Base-by-base conservation (phyloP, 2,797 vertebrate genomes). In the Lindbergichthys nudifrons region DNA sequence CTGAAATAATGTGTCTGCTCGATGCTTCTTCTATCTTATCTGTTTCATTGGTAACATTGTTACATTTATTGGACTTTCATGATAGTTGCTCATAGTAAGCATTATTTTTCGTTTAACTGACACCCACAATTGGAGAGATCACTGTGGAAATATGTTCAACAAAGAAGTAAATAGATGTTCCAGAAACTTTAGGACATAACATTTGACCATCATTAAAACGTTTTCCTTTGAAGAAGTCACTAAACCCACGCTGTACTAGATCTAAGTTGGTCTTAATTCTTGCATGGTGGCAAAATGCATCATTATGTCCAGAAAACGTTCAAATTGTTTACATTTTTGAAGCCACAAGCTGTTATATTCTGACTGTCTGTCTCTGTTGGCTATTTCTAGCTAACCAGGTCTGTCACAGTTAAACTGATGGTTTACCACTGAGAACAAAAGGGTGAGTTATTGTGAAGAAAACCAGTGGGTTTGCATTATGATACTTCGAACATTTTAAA, bases 351-450 rank as follows among this genome's bases (percentile, higher is more conserved):
- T 32, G 41, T 7, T 13, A 48, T 4, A 19, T 16, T 60, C n/a
- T 23, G 9, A 61, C 46, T 8, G n/a, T 53, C n/a, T 66, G 36
- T 50, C 1, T 65, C 51, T 41, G 32, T 36, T n/a, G 5, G 10
- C 5, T 50, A 10, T 59, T 62, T 66, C 23, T 58, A 57, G 39
- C 7, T 12, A 21, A 41, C 50, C 32, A 21, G 39, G 62, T 53
- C 21, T 19, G 19, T 81, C 53, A 76, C 65, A 77, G 53, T 51
- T 1, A 0, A 77, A 62, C 53, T 50, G 70, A 67, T 68, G 42
- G 47, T 60, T 48, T 63, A 56, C 63, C 74, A 82, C 15, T 75
- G 54, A 59, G 72, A 82, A 85, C 63, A 84, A 84, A 87, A 82
- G 6, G 72, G 78, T 84, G 48, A 81, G 46, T 63, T 52, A 69